Base-by-base conservation (phyloP, 2,797 vertebrate species). In the Trachurus trachurus region DNA sequence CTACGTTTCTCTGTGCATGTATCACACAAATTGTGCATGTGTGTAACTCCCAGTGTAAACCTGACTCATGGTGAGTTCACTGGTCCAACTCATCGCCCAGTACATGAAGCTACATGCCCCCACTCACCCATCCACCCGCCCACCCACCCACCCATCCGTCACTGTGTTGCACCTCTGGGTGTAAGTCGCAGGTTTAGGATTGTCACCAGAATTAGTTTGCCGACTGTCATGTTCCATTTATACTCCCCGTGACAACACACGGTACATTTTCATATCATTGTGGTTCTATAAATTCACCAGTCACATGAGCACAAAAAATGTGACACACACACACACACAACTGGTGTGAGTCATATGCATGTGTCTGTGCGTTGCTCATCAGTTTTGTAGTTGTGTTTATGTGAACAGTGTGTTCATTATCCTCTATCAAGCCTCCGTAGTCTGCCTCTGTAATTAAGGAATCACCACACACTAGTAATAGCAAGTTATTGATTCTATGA, bases 1-100 rank as follows among this genome's bases (percentile, higher is more conserved):
- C 66, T 53, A 15, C 2, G 11, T 45, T 57, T 12, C 50, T 61
- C n/a, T 29, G 4, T 19, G 54, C 63, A 71, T 29, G 69, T 60
- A 53, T 71, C 53, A 34, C 31, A 34, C 31, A 74, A 26, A 45
- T 57, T 66, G 47, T 39, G 10, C 22, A n/a, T 42, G 42, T 60
- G 62, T 68, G 76, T 69, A 74, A 74, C 56, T 42, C 39, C 68
- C 10, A 67, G 31, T 50, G 71, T 65, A 73, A 76, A 66, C 76
- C 76, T 89, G 88, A 91, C 83, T 89, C 87, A 83, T 15, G 52
- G 63, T 76, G 84, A 71, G 60, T 79, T 88, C 70, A 80, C 76
- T 57, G 45, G 42, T 53, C 71, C 65, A 60, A 60, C 63, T 81
- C 81, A 65, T 63, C 65, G 11, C 29, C n/a, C 16, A 3, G 34